Percentiles rank a stretch among this genome's conserved stretches.
Evolutionary conservation across 1,140 invertebrate species (phyloP).

Genomic region (Ericerus pela): DNA sequence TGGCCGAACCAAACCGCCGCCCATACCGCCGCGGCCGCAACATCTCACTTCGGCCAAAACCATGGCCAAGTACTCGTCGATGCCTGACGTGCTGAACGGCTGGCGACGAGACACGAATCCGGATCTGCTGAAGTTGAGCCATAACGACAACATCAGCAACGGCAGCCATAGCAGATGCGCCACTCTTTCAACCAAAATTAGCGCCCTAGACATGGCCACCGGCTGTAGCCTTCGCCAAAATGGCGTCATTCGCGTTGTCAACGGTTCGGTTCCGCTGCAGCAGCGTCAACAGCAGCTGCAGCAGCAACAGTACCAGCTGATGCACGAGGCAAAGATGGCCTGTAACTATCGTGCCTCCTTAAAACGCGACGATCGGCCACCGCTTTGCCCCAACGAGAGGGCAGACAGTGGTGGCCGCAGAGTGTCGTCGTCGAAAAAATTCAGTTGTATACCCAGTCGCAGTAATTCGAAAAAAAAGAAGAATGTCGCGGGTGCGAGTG

Average conservation of each 20-base stretch:
- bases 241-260: too few species aligned
- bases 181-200: neutral
- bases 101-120: conserved; percentile 1
- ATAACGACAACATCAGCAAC: too few species aligned
- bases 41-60: conserved; percentile 50
- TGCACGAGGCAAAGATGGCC: too few species aligned
- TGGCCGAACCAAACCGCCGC: conserved; percentile 40
- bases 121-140: neutral
- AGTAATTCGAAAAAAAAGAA: conserved; percentile 7
- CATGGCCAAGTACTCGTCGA: conserved; percentile 35
- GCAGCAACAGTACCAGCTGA: too few species aligned
- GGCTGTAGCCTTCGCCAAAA: too few species aligned
- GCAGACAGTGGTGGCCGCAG: neutral
- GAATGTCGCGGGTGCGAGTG: too few species aligned
- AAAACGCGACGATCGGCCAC: neutral
- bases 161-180: neutral
- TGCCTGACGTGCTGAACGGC: neutral
- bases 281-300: too few species aligned
- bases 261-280: neutral
- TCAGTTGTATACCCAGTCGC: neutral
- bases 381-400: neutral
- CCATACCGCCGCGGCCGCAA: conserved; percentile 54
- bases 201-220: too few species aligned
- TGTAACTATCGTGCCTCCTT: too few species aligned
- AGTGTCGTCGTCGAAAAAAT: neutral